A percentile compares a stretch with the other conserved stretches of the same genome.
phyloP scores from a whole-genome alignment of 2,888 invertebrate species.

The Rhagonycha fulva region DNA sequence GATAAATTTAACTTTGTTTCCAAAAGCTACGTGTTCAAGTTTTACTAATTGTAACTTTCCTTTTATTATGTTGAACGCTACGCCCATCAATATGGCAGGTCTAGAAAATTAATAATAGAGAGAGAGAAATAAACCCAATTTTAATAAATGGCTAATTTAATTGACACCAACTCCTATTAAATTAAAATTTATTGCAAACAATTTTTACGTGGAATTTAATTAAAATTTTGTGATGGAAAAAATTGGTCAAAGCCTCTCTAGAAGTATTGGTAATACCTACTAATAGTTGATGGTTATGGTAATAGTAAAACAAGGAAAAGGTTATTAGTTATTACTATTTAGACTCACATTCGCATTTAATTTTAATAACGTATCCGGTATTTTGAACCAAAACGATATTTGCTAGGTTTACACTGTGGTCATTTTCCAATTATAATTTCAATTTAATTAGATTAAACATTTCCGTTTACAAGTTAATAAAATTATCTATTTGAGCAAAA shows the following conservation, averaged over 20 bases:
- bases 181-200: background rate
- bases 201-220: background rate
- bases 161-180: background rate
- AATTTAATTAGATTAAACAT: background rate
- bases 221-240: background rate
- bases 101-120: background rate
- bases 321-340: background rate
- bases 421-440: background rate
- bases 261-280: too few species aligned
- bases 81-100: background rate
- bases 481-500: background rate
- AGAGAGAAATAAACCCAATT: background rate
- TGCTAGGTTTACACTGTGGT: background rate
- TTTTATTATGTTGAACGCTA: background rate
- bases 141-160: background rate
- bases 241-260: background rate
- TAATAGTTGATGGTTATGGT: background rate
- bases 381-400: background rate
- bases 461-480: background rate
- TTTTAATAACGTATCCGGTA: background rate
- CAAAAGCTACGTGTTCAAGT: background rate
- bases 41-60: constrained; percentile 2
- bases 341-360: background rate
- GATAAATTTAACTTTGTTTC: constrained; percentile 2
- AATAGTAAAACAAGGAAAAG: background rate